Evolutionary conservation across 2,113 vertebrate genomes (phyloP), one percentile per base, ranked within the genome.

Genomic region (Scatophagus argus): DNA sequence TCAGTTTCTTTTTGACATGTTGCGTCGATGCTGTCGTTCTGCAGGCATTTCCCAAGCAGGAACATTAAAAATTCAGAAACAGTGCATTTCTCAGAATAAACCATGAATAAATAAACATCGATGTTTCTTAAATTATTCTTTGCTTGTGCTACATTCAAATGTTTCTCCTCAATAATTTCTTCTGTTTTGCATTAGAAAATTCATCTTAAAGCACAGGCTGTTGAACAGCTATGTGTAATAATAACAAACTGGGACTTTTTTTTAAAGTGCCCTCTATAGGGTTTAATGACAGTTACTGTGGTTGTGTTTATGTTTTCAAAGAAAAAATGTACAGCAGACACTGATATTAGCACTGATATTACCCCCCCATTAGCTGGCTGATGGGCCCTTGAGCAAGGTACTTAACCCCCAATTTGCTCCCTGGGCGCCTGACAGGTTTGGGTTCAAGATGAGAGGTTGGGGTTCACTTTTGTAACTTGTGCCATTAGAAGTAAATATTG

Each of bases 401-500:
- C n/a, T n/a, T n/a, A n/a, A n/a, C n/a, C n/a, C n/a, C n/a, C n/a
- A n/a, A n/a, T n/a, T n/a, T n/a, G n/a, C n/a, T n/a, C n/a, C n/a
- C n/a, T n/a, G n/a, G n/a, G n/a, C n/a, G n/a, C n/a, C n/a, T n/a
- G n/a, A n/a, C n/a, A n/a, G n/a, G n/a, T n/a, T n/a, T n/a, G 31
- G 14, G 14, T 4, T 55, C 13, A 19, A 13, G n/a, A n/a, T n/a
- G n/a, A n/a, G n/a, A n/a, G n/a, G n/a, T n/a, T n/a, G n/a, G n/a
- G n/a, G n/a, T n/a, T 36, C n/a, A 13, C 13, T 68, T 82, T n/a
- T 70, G 14, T 16, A 44, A 61, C 62, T 56, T 14, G 0, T 14
- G 29, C 27, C 32, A 21, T 62, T 55, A 49, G 10, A 83, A 68
- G 69, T 8, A 49, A 49, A 77, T 29, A 46, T 19, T 67, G 27